These are phyloP conservation scores for Parus major DNA, from an alignment of 2,113 vertebrate species.

Conservation along the genomic window DNA sequence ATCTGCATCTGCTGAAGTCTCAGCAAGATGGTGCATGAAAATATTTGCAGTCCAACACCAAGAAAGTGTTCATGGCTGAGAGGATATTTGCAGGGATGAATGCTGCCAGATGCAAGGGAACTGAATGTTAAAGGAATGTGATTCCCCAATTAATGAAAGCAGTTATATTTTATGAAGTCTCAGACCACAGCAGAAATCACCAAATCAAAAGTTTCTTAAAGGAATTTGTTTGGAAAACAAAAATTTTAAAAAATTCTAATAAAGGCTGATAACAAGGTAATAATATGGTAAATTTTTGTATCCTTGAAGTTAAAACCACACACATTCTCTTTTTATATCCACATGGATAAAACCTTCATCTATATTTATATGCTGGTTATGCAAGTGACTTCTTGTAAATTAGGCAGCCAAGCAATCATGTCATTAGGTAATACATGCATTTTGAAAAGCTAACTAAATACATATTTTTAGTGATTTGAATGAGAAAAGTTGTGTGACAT, in stretches of 20 bases:
- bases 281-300: background rate
- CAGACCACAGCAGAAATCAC: background rate
- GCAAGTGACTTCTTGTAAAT: background rate
- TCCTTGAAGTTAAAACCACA: background rate
- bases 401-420: background rate
- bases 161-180: background rate
- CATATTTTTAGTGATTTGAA: background rate
- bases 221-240: background rate
- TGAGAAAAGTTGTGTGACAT: background rate
- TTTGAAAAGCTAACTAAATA: background rate
- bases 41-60: background rate
- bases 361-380: background rate
- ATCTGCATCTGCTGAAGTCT: background rate
- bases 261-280: background rate
- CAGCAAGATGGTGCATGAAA: background rate
- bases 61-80: background rate
- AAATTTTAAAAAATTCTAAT: background rate
- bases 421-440: background rate
- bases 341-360: background rate
- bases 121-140: background rate
- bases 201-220: background rate
- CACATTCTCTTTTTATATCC: background rate
- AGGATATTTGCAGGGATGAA: background rate
- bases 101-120: background rate
- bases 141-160: background rate